Percentiles rank a stretch among this genome's conserved stretches.
Evolutionary conservation across 2,888 invertebrate species (phyloP).

Genomic region (Leptopilina syphax): DNA sequence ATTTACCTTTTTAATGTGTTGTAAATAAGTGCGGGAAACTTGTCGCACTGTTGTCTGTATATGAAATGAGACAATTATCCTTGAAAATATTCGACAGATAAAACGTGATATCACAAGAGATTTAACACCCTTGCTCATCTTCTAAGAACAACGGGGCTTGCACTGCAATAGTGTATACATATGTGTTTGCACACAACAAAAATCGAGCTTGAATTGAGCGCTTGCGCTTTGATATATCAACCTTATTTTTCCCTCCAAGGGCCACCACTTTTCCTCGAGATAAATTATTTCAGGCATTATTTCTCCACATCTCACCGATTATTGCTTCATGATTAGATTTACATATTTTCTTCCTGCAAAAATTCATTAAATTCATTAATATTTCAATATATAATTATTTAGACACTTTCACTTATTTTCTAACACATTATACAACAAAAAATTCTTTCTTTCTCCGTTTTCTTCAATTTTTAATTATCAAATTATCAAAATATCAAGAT

Average conservation of each 20-base stretch:
- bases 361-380: neutral
- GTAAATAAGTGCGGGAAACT: slow-evolving; percentile 15
- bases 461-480: too few species aligned
- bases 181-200: neutral
- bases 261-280: slow-evolving; percentile 4
- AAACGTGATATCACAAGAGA: slow-evolving; percentile 25
- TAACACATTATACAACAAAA: too few species aligned
- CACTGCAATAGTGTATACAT: slow-evolving; percentile 42
- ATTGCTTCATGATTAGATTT: neutral
- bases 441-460: too few species aligned
- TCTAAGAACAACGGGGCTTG: slow-evolving; percentile 21
- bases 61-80: slow-evolving; percentile 18
- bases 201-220: slow-evolving; percentile 45
- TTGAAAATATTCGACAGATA: slow-evolving; percentile 32
- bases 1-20: slow-evolving; percentile 25
- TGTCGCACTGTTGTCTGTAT: slow-evolving; percentile 11
- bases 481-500: too few species aligned
- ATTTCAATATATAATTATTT: too few species aligned
- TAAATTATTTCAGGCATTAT: slow-evolving; percentile 12
- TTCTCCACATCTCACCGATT: neutral
- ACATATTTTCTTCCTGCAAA: neutral
- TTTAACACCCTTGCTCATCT: slow-evolving; percentile 36
- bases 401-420: too few species aligned
- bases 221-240: slow-evolving; percentile 53
- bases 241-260: slow-evolving; percentile 30